Evolutionary conservation across 2,888 invertebrate species (phyloP).

Genomic region (Ochlodes sylvanus): DNA sequence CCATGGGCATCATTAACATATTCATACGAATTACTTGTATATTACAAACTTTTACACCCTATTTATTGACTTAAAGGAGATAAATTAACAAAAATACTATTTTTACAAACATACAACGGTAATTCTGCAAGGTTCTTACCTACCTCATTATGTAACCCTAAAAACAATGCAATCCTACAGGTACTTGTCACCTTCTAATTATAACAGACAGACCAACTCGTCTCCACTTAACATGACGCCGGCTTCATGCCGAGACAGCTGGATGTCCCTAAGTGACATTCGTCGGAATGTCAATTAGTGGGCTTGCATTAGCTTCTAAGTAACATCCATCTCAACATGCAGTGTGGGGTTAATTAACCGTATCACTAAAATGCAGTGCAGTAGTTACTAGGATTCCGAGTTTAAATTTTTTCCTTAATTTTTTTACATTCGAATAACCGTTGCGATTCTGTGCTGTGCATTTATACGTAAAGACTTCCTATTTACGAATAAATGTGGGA

Average conservation of each 20-base stretch:
- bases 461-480: no score
- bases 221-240: conserved; percentile 10
- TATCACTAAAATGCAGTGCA: background rate
- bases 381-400: background rate
- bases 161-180: background rate
- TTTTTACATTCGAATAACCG: no score
- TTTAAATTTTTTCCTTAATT: no score
- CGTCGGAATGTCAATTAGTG: conserved; percentile 65
- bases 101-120: no score
- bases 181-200: background rate
- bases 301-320: conserved; percentile 35
- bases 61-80: no score
- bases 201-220: conserved; percentile 3
- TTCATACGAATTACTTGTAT: no score
- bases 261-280: conserved; percentile 60
- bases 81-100: no score
- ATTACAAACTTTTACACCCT: no score
- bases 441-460: no score
- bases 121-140: no score
- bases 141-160: background rate
- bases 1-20: no score
- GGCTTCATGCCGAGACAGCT: conserved; percentile 17
- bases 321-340: conserved; percentile 39
- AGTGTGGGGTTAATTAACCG: conserved; percentile 22
- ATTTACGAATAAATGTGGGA: no score